Percentiles rank a stretch among this genome's conserved stretches.
Evolutionary conservation across 2,797 vertebrate species (phyloP).

Genomic region (Sebastes ruberrimus): DNA sequence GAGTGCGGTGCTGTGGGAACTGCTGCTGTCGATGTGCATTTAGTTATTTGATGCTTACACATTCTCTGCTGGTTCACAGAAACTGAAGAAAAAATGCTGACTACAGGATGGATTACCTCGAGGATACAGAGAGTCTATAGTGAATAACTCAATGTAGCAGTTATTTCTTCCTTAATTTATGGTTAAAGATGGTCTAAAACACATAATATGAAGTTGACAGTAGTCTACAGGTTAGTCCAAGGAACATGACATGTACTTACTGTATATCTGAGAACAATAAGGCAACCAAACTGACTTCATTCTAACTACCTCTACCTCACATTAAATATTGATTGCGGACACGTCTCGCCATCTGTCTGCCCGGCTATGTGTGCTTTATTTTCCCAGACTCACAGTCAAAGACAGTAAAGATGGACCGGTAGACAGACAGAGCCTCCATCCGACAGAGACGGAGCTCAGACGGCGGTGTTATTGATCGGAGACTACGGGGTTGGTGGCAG

Average conservation of each 20-base stretch:
- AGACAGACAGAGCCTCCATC: conserved; percentile 14
- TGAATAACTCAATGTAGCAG: background rate
- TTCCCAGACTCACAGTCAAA: conserved; percentile 1
- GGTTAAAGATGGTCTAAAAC: background rate
- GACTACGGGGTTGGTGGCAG: conserved; percentile 11
- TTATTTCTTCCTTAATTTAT: background rate
- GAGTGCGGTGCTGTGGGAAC: background rate
- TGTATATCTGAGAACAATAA: background rate
- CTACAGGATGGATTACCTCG: background rate
- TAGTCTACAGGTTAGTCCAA: background rate
- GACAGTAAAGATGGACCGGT: conserved; percentile 18
- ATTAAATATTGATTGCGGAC: conserved; percentile 14
- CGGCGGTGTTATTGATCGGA: conserved; percentile 44
- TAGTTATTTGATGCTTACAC: background rate
- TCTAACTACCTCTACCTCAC: background rate
- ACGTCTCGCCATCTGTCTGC: background rate
- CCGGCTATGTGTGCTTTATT: background rate
- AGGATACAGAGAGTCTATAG: background rate
- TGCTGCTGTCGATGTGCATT: conserved; percentile 9
- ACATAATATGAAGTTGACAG: background rate
- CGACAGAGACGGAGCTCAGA: conserved; percentile 31
- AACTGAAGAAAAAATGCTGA: conserved; percentile 27
- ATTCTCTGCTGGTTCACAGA: conserved; percentile 2
- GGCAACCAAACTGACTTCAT: background rate
- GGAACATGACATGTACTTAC: background rate